Conservation (phyloP, 2,888 invertebrate genomes). For the Bursaphelenchus okinawaensis region DNA sequence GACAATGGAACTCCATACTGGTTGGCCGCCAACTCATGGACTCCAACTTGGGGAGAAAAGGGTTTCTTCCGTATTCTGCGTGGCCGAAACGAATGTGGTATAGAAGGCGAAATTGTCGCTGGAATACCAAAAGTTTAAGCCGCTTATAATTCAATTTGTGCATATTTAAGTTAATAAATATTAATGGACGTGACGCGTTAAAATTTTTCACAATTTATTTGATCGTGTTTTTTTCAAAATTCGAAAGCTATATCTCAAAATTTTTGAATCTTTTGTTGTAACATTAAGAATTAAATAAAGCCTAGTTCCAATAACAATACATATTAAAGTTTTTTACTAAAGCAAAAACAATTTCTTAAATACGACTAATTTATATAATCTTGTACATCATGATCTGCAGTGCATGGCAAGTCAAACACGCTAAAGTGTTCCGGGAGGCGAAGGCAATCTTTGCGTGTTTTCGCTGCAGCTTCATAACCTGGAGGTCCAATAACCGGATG, state of each 20-base stretch:
- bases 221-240: background rate
- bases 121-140: too few relatives aligned
- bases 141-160: too few relatives aligned
- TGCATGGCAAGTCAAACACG: too few relatives aligned
- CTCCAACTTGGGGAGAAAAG: slow-evolving; percentile 60
- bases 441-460: too few relatives aligned
- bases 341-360: background rate
- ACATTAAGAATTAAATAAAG: background rate
- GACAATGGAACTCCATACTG: slow-evolving; percentile 71
- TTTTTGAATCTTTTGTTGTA: background rate
- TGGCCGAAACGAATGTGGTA: slow-evolving; percentile 7
- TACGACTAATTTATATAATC: background rate
- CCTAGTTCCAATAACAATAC: background rate
- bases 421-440: too few relatives aligned
- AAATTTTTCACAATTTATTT: background rate
- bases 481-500: background rate
- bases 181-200: background rate
- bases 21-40: slow-evolving; percentile 86
- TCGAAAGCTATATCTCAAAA: background rate
- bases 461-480: too few relatives aligned
- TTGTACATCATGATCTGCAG: background rate
- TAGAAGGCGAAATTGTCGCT: slow-evolving; percentile 9
- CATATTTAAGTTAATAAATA: background rate
- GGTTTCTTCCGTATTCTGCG: slow-evolving; percentile 13
- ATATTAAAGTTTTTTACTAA: background rate